Percentiles rank a stretch among this genome's conserved stretches.
phyloP scores from a whole-genome alignment of 2,113 vertebrate species.

The Psettodes erumei region DNA sequence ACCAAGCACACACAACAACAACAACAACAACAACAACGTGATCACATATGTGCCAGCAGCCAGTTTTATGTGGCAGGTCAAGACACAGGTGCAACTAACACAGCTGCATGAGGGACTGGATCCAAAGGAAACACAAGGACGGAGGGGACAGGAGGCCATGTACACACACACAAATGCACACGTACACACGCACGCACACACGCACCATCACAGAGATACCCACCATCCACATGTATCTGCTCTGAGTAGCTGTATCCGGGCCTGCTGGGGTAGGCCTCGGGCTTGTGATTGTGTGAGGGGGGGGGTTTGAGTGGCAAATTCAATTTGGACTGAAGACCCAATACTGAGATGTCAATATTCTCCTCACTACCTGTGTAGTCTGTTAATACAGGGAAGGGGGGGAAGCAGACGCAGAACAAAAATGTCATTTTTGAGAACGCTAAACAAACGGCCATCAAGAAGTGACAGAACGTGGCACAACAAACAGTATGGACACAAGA shows the following conservation, averaged over 20 bases:
- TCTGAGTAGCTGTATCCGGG: conserved; percentile 85
- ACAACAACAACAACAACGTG: neutral
- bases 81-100: neutral
- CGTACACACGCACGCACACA: conserved; percentile 36
- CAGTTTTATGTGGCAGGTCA: neutral
- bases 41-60: neutral
- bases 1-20: too few relatives aligned
- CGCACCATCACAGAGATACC: conserved; percentile 69
- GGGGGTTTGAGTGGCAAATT: conserved; percentile 84
- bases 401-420: conserved; percentile 75
- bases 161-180: conserved; percentile 30
- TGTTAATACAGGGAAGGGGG: conserved; percentile 80
- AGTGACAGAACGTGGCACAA: conserved; percentile 56
- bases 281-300: conserved; percentile 83
- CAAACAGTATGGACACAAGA: conserved; percentile 55
- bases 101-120: conserved; percentile 63
- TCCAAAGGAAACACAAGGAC: conserved; percentile 49
- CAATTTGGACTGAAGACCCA: conserved; percentile 85
- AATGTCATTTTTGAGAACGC: conserved; percentile 67
- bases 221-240: conserved; percentile 85
- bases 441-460: conserved; percentile 45
- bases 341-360: conserved; percentile 86
- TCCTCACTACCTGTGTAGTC: conserved; percentile 89
- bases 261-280: conserved; percentile 83
- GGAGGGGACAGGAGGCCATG: conserved; percentile 46